Conservation (phyloP, 2,888 invertebrate species). For the Philaethria dido region DNA sequence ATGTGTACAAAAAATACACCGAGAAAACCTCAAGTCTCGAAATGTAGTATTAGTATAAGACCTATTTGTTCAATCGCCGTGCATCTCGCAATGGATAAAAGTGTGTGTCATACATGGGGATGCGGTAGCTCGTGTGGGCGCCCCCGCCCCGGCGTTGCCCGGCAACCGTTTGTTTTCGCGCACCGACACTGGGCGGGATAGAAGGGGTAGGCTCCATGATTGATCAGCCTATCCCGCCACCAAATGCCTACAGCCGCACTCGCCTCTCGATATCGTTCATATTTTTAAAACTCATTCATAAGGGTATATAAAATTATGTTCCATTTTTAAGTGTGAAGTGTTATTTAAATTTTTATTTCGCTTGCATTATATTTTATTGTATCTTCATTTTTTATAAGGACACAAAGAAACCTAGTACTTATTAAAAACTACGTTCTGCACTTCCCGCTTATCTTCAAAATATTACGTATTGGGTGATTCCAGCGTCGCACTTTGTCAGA, state of each 20-base stretch:
- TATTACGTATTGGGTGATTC: not conserved
- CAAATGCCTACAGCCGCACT: slow-evolving; percentile 73
- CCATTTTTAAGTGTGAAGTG: not conserved
- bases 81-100: slow-evolving; percentile 45
- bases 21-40: not conserved
- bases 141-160: slow-evolving; percentile 66
- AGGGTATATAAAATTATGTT: not conserved
- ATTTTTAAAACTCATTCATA: slow-evolving; percentile 48
- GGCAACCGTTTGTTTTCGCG: slow-evolving; percentile 82
- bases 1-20: not conserved
- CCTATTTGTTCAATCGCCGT: slow-evolving; percentile 29
- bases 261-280: slow-evolving; percentile 53
- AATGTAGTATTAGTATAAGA: slow-evolving; percentile 3
- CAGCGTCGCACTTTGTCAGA: no score
- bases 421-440: not conserved
- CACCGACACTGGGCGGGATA: slow-evolving; percentile 75
- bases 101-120: slow-evolving; percentile 67
- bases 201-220: slow-evolving; percentile 83
- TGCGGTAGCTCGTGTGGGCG: slow-evolving; percentile 63
- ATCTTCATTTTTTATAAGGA: no score
- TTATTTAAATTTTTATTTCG: no score
- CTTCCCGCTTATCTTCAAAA: not conserved
- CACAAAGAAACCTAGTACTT: no score
- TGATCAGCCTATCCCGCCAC: slow-evolving; percentile 81
- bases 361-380: no score